A percentile compares a stretch with the other conserved stretches of the same genome.
Evolutionary conservation across 2,797 vertebrate genomes (phyloP).

Genomic region (Halcyon leucocephala): DNA sequence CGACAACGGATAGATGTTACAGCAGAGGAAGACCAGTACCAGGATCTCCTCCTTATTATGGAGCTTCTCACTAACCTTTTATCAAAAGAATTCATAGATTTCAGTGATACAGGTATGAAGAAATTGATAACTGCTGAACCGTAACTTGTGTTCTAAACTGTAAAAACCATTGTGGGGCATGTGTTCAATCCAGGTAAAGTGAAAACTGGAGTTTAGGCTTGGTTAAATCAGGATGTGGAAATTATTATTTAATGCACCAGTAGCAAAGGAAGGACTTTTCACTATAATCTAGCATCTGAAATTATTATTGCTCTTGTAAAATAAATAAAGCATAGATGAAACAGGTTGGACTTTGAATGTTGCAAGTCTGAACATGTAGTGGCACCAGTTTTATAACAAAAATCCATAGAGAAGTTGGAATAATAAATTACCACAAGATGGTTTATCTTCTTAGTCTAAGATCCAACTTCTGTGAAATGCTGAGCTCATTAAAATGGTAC

Average conservation of each 20-base stretch:
- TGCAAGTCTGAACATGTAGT: neutral
- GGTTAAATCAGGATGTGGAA: neutral
- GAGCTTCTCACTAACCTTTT: slow-evolving; percentile 98
- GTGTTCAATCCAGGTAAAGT: neutral
- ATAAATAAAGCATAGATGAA: neutral
- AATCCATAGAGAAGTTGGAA: neutral
- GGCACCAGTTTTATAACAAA: neutral
- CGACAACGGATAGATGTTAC: slow-evolving; percentile 91
- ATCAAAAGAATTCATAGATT: slow-evolving; percentile 99
- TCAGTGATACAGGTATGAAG: slow-evolving; percentile 94
- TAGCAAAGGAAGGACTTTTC: neutral
- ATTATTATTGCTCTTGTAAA: neutral
- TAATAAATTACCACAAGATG: neutral
- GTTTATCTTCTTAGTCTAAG: neutral
- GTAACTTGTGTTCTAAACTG: neutral
- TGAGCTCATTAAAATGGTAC: neutral
- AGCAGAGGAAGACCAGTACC: slow-evolving; percentile 97
- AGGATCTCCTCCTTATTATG: slow-evolving; percentile 99
- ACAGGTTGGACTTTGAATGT: neutral
- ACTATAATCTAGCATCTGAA: neutral
- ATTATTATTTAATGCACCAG: neutral
- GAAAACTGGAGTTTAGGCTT: neutral
- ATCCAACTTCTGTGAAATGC: neutral
- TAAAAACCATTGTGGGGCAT: neutral
- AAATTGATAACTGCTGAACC: neutral